Conservation (phyloP, 2,113 vertebrate genomes). For the Alethe castanea region DNA sequence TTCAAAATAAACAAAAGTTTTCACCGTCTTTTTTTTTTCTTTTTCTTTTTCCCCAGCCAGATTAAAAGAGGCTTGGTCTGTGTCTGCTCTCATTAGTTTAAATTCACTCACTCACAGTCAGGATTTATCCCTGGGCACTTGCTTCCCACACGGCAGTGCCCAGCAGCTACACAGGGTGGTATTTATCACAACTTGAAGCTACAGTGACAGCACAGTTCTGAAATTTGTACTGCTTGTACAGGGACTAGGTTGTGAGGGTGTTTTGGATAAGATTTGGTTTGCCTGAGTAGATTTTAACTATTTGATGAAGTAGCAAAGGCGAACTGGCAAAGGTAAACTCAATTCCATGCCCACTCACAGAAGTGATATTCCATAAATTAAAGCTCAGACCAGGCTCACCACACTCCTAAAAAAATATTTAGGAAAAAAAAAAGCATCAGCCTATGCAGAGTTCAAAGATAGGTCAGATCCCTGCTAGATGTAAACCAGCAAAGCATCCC, state of each 20-base stretch:
- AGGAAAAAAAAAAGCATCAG: background rate
- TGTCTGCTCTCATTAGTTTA: background rate
- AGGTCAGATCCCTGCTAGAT: background rate
- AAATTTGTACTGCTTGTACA: background rate
- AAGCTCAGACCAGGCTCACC: background rate
- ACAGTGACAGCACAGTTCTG: background rate
- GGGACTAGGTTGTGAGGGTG: fast-evolving
- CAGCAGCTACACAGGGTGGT: background rate
- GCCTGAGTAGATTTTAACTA: background rate
- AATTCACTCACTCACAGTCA: background rate
- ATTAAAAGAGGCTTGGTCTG: background rate
- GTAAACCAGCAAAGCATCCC: background rate
- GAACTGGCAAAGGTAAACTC: background rate
- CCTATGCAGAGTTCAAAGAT: background rate
- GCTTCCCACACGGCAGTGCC: background rate
- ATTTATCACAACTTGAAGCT: background rate
- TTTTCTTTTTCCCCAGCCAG: background rate
- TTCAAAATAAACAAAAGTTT: background rate
- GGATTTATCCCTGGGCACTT: background rate
- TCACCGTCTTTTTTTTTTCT: background rate
- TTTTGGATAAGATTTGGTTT: background rate
- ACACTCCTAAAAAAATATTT: background rate
- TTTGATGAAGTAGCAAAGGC: background rate
- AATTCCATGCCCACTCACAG: background rate
- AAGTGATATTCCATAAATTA: background rate